A percentile compares a stretch with the other conserved stretches of the same genome.
phyloP scores from a whole-genome alignment of 1,140 invertebrate species.

The Drosophila busckii region DNA sequence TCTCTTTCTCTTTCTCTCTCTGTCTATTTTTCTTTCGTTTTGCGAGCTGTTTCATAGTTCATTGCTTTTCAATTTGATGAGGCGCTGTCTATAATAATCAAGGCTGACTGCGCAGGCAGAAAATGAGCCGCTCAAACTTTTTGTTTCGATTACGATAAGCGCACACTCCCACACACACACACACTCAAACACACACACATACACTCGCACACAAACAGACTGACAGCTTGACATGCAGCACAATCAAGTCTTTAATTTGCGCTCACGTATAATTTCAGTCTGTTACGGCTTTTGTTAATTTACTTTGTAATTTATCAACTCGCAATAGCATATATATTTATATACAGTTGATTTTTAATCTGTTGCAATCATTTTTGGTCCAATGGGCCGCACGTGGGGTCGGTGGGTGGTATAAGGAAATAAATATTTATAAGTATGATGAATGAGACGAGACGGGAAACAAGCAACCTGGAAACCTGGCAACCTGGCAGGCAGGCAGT shows the following conservation, averaged over 20 bases:
- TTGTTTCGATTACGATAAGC: constrained; percentile 12
- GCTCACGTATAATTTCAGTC: background rate
- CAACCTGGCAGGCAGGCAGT: constrained; percentile 18
- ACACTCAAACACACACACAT: constrained; percentile 10
- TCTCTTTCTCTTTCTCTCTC: constrained; percentile 24
- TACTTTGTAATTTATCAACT: constrained; percentile 71
- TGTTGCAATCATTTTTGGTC: constrained; percentile 64
- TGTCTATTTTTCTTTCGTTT: constrained; percentile 21
- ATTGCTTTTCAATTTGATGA: constrained; percentile 79
- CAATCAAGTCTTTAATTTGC: constrained; percentile 8
- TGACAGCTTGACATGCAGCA: constrained; percentile 17
- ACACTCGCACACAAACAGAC: constrained; percentile 9
- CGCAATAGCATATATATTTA: constrained; percentile 37
- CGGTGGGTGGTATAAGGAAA: constrained; percentile 48
- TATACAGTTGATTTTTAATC: constrained; percentile 78
- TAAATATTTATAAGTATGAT: constrained; percentile 79
- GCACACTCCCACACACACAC: background rate
- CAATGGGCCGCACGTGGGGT: no score
- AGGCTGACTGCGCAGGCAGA: constrained; percentile 43
- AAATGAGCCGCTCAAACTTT: constrained; percentile 59
- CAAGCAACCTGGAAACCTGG: no score
- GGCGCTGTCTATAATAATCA: constrained; percentile 76
- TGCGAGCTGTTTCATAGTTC: constrained; percentile 71
- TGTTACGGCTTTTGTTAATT: constrained; percentile 56
- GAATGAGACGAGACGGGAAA: constrained; percentile 62